phyloP scores from a whole-genome alignment of 2,888 invertebrate species.

The Idaea biselata region DNA sequence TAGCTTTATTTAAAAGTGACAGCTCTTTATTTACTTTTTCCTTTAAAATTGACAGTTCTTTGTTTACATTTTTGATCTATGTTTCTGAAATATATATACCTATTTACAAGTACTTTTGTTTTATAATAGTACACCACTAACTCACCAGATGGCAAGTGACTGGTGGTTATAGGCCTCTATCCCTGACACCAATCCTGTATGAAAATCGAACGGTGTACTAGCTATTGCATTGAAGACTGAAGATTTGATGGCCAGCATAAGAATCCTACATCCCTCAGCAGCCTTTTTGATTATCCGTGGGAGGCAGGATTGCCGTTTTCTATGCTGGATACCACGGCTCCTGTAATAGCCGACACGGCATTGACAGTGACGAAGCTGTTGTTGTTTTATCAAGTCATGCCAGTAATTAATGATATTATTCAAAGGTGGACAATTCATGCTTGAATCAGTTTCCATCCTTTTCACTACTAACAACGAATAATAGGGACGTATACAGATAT shows the following conservation, averaged over 20 bases:
- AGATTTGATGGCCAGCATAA: background rate
- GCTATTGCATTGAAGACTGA: too few relatives aligned
- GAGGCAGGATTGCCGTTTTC: background rate
- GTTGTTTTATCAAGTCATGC: conserved; percentile 52
- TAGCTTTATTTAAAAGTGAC: too few relatives aligned
- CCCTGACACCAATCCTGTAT: too few relatives aligned
- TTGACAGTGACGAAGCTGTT: conserved; percentile 52
- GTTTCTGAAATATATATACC: too few relatives aligned
- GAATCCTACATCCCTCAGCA: background rate
- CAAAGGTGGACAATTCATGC: conserved; percentile 21
- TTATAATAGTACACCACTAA: too few relatives aligned
- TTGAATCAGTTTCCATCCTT: background rate
- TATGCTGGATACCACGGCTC: background rate
- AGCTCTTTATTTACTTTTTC: too few relatives aligned
- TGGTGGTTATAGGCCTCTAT: too few relatives aligned
- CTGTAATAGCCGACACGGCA: background rate
- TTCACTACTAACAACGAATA: background rate
- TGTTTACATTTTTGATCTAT: too few relatives aligned
- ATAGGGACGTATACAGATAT: background rate
- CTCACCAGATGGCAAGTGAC: too few relatives aligned
- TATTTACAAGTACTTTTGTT: too few relatives aligned
- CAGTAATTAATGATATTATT: conserved; percentile 52
- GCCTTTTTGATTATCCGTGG: background rate
- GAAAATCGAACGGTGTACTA: too few relatives aligned
- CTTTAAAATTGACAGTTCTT: too few relatives aligned